A percentile compares a stretch with the other conserved stretches of the same genome.
These are phyloP conservation scores for Aldabrachelys gigantea DNA, from an alignment of 2,113 vertebrate genomes.

Conservation along the genomic window DNA sequence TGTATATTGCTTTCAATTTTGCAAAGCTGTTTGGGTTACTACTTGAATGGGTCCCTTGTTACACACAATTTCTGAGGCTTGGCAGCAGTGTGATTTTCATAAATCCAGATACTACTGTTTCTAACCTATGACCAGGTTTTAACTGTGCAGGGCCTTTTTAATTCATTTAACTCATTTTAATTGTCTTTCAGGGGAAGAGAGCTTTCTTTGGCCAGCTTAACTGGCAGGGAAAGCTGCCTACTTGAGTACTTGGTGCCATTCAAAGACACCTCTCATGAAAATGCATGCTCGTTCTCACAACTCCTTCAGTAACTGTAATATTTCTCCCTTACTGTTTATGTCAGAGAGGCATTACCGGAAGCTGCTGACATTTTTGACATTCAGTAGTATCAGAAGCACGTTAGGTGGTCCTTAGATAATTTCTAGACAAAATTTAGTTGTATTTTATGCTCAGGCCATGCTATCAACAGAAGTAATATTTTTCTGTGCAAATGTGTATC, in stretches of 20 bases:
- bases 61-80: slow-evolving; percentile 74
- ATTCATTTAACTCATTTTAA: slow-evolving; percentile 82
- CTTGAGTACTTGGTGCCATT: slow-evolving; percentile 85
- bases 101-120: slow-evolving; percentile 75
- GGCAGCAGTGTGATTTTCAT: slow-evolving; percentile 71
- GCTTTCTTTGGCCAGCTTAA: slow-evolving; percentile 74
- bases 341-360: slow-evolving; percentile 92
- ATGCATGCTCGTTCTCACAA: slow-evolving; percentile 85
- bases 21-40: slow-evolving; percentile 73
- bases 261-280: slow-evolving; percentile 86
- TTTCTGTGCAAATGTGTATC: slow-evolving; percentile 37
- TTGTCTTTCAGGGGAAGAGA: slow-evolving; percentile 75
- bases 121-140: slow-evolving; percentile 78
- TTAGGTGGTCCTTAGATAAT: slow-evolving; percentile 97
- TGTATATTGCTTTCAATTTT: slow-evolving; percentile 76
- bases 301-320: slow-evolving; percentile 91
- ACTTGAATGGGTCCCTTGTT: slow-evolving; percentile 74
- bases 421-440: slow-evolving; percentile 81
- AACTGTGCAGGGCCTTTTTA: slow-evolving; percentile 69
- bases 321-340: slow-evolving; percentile 92
- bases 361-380: slow-evolving; percentile 92
- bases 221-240: slow-evolving; percentile 83
- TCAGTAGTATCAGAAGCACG: slow-evolving; percentile 83
- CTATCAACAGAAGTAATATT: slow-evolving; percentile 83
- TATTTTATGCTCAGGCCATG: slow-evolving; percentile 81